phyloP scores from a whole-genome alignment of 1,140 invertebrate genomes.

The Cataglyphis hispanica region DNA sequence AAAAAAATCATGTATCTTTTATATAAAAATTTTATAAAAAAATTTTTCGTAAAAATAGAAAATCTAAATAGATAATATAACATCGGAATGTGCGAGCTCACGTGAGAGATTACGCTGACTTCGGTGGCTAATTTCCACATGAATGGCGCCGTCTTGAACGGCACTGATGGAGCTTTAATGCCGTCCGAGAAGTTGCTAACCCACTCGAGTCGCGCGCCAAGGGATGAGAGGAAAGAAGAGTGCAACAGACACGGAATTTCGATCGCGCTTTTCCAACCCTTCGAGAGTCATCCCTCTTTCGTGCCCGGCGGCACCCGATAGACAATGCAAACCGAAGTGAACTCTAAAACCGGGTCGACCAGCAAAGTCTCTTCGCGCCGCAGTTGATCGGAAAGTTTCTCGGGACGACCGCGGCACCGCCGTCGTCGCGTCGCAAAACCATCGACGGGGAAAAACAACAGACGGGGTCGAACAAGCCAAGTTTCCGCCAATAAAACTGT shows the following conservation, averaged over 20 bases:
- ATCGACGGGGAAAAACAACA: conserved; percentile 61
- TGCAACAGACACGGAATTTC: conserved; percentile 37
- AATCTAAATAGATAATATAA: neutral
- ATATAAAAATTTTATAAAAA: too few species aligned
- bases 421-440: conserved; percentile 30
- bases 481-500: conserved; percentile 63
- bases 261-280: conserved; percentile 32
- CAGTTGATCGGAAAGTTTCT: conserved; percentile 59
- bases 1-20: too few species aligned
- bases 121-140: conserved; percentile 16
- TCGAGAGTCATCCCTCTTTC: neutral
- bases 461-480: conserved; percentile 58
- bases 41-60: too few species aligned
- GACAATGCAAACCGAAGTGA: conserved; percentile 59
- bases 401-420: neutral
- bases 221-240: too few species aligned
- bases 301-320: neutral
- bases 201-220: conserved; percentile 31
- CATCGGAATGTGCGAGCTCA: neutral
- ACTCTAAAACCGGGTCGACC: conserved; percentile 42
- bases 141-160: conserved; percentile 38
- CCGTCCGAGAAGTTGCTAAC: conserved; percentile 47
- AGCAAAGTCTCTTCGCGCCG: conserved; percentile 36
- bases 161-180: conserved; percentile 45
- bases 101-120: neutral